A percentile compares a stretch with the other conserved stretches of the same genome.
These are phyloP conservation scores for Sus cebifrons DNA, from an alignment of 2,797 vertebrate genomes.

Conservation along the genomic window DNA sequence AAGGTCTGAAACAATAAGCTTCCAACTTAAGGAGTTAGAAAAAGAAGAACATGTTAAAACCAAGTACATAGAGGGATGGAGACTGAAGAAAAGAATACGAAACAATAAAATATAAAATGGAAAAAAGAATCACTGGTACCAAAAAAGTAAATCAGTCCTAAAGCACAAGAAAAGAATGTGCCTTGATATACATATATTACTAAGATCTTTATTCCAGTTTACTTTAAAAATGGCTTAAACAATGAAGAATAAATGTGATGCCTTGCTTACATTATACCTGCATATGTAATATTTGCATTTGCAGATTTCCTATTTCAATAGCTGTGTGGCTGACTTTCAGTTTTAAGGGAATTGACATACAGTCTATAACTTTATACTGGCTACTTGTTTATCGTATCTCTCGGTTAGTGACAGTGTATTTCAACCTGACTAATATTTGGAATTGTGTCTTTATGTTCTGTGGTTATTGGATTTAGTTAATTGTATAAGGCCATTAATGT, in stretches of 20 bases:
- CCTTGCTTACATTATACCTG: slow-evolving; percentile 80
- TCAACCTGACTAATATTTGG: slow-evolving; percentile 72
- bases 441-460: slow-evolving; percentile 79
- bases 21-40: neutral
- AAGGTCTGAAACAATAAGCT: neutral
- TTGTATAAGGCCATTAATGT: slow-evolving; percentile 78
- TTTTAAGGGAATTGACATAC: slow-evolving; percentile 78
- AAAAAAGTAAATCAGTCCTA: slow-evolving; percentile 77
- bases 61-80: neutral
- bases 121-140: neutral
- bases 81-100: neutral
- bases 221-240: slow-evolving; percentile 81
- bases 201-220: slow-evolving; percentile 76
- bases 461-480: slow-evolving; percentile 76
- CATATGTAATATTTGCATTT: slow-evolving; percentile 81
- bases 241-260: slow-evolving; percentile 71
- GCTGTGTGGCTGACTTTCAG: slow-evolving; percentile 77
- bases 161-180: slow-evolving; percentile 87
- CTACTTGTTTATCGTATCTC: slow-evolving; percentile 75
- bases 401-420: slow-evolving; percentile 77
- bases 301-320: slow-evolving; percentile 75
- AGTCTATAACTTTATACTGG: slow-evolving; percentile 75
- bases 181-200: slow-evolving; percentile 86
- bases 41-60: neutral
- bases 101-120: neutral